Evolutionary conservation across 1,140 invertebrate species (phyloP).

Genomic region (Mycetomoellerius zeteki): DNA sequence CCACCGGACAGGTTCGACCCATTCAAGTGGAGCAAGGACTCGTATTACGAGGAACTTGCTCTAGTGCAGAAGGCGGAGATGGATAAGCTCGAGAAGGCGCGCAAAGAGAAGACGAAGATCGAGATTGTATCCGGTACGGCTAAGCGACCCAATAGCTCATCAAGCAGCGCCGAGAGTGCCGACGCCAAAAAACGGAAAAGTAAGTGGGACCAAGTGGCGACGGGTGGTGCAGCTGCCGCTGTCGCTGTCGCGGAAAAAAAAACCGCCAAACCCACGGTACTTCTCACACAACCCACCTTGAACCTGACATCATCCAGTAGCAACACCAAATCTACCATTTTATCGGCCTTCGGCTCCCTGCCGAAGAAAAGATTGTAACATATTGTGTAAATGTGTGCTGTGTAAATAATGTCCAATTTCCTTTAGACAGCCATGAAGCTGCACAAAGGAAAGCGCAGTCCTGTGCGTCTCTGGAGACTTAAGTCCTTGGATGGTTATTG

Average conservation of each 20-base stretch:
- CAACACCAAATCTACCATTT: slow-evolving; percentile 95
- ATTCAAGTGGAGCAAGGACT: slow-evolving; percentile 95
- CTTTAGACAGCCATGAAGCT: slow-evolving; percentile 12
- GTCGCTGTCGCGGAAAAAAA: slow-evolving; percentile 84
- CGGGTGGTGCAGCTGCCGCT: slow-evolving; percentile 80
- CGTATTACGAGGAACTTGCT: slow-evolving; percentile 97
- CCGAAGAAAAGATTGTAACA: slow-evolving; percentile 92
- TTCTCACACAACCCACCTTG: slow-evolving; percentile 88
- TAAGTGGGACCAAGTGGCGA: slow-evolving; percentile 96
- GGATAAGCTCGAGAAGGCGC: slow-evolving; percentile 96
- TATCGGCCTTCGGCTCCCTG: slow-evolving; percentile 95
- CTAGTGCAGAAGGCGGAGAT: slow-evolving; percentile 96
- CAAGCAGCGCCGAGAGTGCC: slow-evolving; percentile 87
- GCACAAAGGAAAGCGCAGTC: neutral
- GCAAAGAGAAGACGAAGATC: slow-evolving; percentile 96
- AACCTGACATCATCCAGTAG: slow-evolving; percentile 92
- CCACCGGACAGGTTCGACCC: slow-evolving; percentile 97
- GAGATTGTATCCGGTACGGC: slow-evolving; percentile 95
- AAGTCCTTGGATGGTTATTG: slow-evolving; percentile 18
- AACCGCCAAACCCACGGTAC: slow-evolving; percentile 86
- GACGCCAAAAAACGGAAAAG: slow-evolving; percentile 93
- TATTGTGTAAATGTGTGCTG: slow-evolving; percentile 74
- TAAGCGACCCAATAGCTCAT: slow-evolving; percentile 88
- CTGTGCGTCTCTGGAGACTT: neutral
- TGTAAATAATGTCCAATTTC: slow-evolving; percentile 49